phyloP scores from a whole-genome alignment of 2,888 invertebrate species.

The Brachyptera putata region DNA sequence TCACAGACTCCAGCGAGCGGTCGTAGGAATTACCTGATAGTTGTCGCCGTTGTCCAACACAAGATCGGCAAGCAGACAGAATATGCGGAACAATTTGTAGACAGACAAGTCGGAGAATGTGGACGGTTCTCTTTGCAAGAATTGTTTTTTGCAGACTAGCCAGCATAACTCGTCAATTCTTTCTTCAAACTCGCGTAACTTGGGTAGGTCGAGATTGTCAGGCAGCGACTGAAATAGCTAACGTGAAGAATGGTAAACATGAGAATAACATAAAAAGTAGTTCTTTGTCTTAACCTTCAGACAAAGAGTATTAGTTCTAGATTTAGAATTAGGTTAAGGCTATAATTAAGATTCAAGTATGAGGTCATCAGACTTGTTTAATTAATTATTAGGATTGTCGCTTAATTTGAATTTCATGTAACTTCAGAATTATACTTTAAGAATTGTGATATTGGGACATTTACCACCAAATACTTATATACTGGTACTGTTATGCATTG shows the following conservation, averaged over 20 bases:
- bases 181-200: conserved; percentile 58
- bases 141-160: conserved; percentile 68
- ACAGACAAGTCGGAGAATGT: conserved; percentile 61
- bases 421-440: no score
- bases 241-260: not conserved
- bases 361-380: no score
- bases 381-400: no score
- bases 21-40: conserved; percentile 46
- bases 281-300: no score
- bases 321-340: no score
- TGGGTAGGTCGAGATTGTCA: conserved; percentile 53
- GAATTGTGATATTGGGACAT: no score
- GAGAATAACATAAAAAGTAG: not conserved
- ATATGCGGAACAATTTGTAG: conserved; percentile 71
- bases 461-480: no score
- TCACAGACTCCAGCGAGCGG: no score
- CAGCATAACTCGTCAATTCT: conserved; percentile 75
- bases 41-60: conserved; percentile 53
- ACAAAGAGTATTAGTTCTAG: not conserved
- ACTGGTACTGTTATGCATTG: no score
- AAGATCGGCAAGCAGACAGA: conserved; percentile 71
- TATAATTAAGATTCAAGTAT: not conserved
- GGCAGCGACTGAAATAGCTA: conserved; percentile 48
- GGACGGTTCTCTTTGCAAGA: conserved; percentile 55
- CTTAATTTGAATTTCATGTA: no score